Evolutionary conservation across 2,113 vertebrate genomes (phyloP).

Genomic region (Bubo blakistoni): DNA sequence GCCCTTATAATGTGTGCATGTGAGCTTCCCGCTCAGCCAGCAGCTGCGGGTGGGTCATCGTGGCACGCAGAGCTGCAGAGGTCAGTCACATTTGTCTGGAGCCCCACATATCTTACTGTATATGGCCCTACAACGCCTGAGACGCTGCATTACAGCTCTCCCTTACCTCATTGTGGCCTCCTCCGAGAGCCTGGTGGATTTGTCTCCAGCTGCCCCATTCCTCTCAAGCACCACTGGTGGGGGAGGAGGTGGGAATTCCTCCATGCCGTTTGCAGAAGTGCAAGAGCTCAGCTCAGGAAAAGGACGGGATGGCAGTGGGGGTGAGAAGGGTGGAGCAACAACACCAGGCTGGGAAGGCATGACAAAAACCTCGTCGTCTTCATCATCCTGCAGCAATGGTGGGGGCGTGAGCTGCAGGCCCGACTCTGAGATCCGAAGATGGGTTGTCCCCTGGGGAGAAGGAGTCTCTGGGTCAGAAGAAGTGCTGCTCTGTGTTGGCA

Average conservation of each 20-base stretch:
- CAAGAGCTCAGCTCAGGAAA: conserved; percentile 26
- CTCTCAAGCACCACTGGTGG: background rate
- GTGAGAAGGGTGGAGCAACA: background rate
- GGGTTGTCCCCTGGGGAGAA: conserved; percentile 29
- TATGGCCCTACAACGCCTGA: background rate
- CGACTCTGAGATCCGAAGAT: conserved; percentile 84
- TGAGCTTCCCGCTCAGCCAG: accelerated
- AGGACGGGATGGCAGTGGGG: conserved; percentile 11
- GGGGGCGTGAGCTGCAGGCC: conserved; percentile 50
- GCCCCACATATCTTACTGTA: background rate
- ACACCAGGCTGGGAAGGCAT: conserved; percentile 10
- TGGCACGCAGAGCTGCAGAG: accelerated
- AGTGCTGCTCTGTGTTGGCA: conserved; percentile 40
- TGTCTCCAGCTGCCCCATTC: background rate
- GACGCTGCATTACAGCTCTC: accelerated
- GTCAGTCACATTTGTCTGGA: background rate
- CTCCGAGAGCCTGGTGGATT: background rate
- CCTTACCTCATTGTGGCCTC: conserved; percentile 63
- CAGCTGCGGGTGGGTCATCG: background rate
- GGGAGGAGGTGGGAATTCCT: conserved; percentile 71
- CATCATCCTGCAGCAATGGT: conserved; percentile 63
- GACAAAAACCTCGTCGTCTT: conserved; percentile 86
- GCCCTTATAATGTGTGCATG: background rate
- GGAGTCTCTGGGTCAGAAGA: conserved; percentile 64
- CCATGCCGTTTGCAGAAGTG: background rate